Conservation (phyloP, 1,140 invertebrate species). For the Ptiloglossa arizonensis region DNA sequence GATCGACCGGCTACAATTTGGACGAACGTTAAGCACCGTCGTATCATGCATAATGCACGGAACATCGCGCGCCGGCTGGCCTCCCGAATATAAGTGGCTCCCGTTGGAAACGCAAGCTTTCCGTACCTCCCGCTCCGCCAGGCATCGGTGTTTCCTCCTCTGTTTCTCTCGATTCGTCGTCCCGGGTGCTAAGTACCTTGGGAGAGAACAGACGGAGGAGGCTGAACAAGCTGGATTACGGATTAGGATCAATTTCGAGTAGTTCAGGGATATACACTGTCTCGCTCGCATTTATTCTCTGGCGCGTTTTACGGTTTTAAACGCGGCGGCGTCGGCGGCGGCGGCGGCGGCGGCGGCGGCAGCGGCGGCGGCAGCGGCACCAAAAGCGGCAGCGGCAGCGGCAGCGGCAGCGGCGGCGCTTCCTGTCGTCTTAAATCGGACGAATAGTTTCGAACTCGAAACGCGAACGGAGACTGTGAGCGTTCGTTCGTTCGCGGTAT, state of each 20-base stretch:
- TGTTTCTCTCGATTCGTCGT: slow-evolving; percentile 66
- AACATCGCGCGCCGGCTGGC: slow-evolving; percentile 67
- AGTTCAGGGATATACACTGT: slow-evolving; percentile 76
- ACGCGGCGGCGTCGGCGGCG: slow-evolving; percentile 34
- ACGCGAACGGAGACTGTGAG: neutral
- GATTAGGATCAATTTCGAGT: slow-evolving; percentile 81
- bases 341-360: no score
- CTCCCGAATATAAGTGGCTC: slow-evolving; percentile 69
- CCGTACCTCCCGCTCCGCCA: slow-evolving; percentile 39
- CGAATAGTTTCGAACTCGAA: neutral
- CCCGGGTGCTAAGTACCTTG: slow-evolving; percentile 78
- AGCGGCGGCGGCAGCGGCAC: no score
- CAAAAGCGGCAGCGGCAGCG: no score
- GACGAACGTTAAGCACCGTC: slow-evolving; percentile 70
- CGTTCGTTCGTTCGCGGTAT: neutral
- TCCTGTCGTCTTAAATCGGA: slow-evolving; percentile 27
- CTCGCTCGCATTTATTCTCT: slow-evolving; percentile 45
- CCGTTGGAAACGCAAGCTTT: slow-evolving; percentile 51
- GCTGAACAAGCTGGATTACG: slow-evolving; percentile 79
- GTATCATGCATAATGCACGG: slow-evolving; percentile 74
- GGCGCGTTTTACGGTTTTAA: slow-evolving; percentile 29
- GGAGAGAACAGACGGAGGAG: slow-evolving; percentile 79
- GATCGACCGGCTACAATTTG: slow-evolving; percentile 58
- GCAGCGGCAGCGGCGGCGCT: slow-evolving; percentile 6
- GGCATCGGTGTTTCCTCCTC: slow-evolving; percentile 56